Evolutionary conservation across 2,888 invertebrate genomes (phyloP), one percentile per base, ranked within the genome.

Genomic region (Torymus tubicola): DNA sequence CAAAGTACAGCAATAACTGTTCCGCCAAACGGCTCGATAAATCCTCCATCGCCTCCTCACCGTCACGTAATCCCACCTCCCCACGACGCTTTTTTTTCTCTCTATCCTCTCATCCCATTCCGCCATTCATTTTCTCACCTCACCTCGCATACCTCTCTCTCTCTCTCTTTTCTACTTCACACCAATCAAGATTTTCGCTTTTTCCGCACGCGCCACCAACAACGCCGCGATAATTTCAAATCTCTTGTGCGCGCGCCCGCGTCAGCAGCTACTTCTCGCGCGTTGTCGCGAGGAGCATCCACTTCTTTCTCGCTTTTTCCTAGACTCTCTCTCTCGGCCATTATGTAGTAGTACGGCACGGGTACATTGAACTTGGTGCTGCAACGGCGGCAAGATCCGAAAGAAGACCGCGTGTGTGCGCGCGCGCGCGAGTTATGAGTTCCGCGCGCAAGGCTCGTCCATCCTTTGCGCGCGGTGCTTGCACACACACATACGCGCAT

Each of bases 361-460:
- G 84, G 86, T 86, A 84, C 87, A 77, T 87, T 87, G 87, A 88
- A 88, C 87, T 76, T 77, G 52, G 53, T 16, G 21, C 21, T 21
- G 58, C 57, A 52, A 55, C 52, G n/a, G 58, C 10, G 72, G 78
- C 53, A 53, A 52, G 24, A 72, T 65, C 81, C 69, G 55, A 81
- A 81, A 74, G 69, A 78, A 77, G 65, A 71, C n/a, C 77, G 50
- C 42, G 42, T 4, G 24, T 14, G 70, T 65, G 31, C 73, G 67
- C 77, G 50, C 42, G 42, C 31, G 24, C 16, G 70, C 71, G 31
- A 78, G 67, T 71, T 71, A 80, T 70, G 70, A 80, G 80, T 61
- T 61, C 31, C 55, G 53, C 50, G 57, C 55, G 53, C 50, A 50
- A 53, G 61, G 11, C 65, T 78, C 65, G 65, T 71, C 42, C 57